Conservation (phyloP, 2,113 vertebrate species). For the Carettochelys insculpta region DNA sequence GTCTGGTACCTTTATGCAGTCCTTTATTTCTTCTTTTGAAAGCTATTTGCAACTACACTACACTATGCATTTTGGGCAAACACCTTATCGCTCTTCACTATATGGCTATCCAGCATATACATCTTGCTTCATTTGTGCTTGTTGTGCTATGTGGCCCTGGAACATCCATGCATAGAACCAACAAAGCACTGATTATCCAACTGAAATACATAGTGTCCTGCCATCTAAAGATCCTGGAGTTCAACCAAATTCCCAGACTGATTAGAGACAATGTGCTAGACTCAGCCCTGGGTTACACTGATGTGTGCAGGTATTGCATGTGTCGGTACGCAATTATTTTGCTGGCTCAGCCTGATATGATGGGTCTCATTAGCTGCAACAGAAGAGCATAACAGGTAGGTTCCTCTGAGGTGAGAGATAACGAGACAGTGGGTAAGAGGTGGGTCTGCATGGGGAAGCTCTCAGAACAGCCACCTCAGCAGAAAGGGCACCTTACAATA, state of each 20-base stretch:
- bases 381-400: background rate
- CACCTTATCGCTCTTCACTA: background rate
- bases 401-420: background rate
- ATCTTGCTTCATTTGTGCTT: no score
- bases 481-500: background rate
- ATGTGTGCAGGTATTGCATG: no score
- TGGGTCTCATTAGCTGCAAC: background rate
- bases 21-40: background rate
- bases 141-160: no score
- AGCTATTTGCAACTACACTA: background rate
- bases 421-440: background rate
- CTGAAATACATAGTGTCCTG: no score
- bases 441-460: background rate
- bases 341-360: background rate
- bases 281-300: no score
- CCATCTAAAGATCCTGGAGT: no score
- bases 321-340: background rate
- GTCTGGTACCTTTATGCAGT: background rate
- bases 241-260: no score
- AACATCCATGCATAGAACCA: no score
- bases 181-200: no score
- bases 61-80: accelerated
- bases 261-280: no score
- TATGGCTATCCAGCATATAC: background rate
- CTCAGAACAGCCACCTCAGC: background rate